phyloP scores from a whole-genome alignment of 2,113 vertebrate species.

The Egretta garzetta region DNA sequence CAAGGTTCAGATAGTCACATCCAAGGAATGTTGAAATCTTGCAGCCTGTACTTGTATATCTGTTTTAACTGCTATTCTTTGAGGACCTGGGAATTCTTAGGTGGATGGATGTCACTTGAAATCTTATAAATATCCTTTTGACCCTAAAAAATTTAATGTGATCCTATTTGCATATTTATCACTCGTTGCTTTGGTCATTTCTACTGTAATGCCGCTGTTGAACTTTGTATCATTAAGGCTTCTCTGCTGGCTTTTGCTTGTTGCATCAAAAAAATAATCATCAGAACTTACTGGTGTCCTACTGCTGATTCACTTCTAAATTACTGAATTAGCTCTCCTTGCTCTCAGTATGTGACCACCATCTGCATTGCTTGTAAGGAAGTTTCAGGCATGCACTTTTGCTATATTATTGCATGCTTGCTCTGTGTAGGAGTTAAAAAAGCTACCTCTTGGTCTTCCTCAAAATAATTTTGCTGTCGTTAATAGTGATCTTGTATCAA shows the following conservation, averaged over 20 bases:
- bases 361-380: not conserved
- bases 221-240: not conserved
- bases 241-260: not conserved
- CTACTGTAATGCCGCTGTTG: not conserved
- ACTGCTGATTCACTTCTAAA: not conserved
- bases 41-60: not conserved
- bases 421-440: not conserved
- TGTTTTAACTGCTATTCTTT: not conserved
- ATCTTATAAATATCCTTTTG: not conserved
- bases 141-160: not conserved
- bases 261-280: not conserved
- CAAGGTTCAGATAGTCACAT: not conserved
- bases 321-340: not conserved
- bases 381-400: not conserved
- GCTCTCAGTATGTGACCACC: not conserved
- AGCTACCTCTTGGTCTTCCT: not conserved
- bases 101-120: not conserved
- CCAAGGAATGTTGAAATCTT: not conserved
- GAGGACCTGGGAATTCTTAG: not conserved
- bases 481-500: not conserved
- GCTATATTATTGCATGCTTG: not conserved
- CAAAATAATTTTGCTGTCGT: not conserved
- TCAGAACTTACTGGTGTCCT: not conserved
- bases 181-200: not conserved
- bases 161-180: not conserved